Percentiles rank a stretch among this genome's conserved stretches.
Evolutionary conservation across 30 jellyfish, hydroid and myxozoan genomes (phyloP).

Genomic region (Chrysaora quinquecirrha): DNA sequence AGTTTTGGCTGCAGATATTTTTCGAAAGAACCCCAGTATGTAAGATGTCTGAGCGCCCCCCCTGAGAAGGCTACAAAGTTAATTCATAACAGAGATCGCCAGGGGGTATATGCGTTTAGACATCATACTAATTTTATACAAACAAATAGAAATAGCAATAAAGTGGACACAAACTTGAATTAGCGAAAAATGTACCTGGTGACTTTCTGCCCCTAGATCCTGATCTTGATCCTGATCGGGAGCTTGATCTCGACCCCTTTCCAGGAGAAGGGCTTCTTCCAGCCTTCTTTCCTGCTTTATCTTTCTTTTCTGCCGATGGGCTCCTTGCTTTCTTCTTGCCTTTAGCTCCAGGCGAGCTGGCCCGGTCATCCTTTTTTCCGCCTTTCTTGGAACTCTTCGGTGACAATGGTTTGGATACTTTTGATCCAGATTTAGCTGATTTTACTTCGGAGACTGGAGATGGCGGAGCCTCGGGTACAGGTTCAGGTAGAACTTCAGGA

Average conservation of each 20-base stretch:
- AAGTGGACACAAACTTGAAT: too few species aligned
- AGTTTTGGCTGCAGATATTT: too few species aligned
- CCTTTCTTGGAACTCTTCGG: constrained; percentile 70
- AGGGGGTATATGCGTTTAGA: too few species aligned
- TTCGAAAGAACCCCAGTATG: too few species aligned
- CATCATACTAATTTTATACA: too few species aligned
- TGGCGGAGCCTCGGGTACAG: constrained; percentile 62
- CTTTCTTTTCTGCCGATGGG: constrained; percentile 60
- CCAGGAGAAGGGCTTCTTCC: constrained; percentile 77
- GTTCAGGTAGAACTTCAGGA: constrained; percentile 66
- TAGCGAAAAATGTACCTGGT: constrained; percentile 57
- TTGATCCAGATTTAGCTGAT: constrained; percentile 29
- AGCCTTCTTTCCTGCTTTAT: constrained; percentile 39
- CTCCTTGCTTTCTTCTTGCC: constrained; percentile 48
- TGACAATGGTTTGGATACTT: constrained; percentile 48
- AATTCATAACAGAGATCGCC: too few species aligned
- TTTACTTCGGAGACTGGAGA: constrained; percentile 51
- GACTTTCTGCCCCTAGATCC: constrained; percentile 73
- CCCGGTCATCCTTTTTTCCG: constrained; percentile 71
- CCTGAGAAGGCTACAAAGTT: too few species aligned
- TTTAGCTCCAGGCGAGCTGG: constrained; percentile 52
- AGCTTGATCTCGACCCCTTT: constrained; percentile 56
- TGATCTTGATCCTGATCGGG: constrained; percentile 69
- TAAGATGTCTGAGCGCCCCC: too few species aligned
- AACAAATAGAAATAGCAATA: too few species aligned